Conservation (phyloP, 2,888 invertebrate species). For the Catocala fraxini region DNA sequence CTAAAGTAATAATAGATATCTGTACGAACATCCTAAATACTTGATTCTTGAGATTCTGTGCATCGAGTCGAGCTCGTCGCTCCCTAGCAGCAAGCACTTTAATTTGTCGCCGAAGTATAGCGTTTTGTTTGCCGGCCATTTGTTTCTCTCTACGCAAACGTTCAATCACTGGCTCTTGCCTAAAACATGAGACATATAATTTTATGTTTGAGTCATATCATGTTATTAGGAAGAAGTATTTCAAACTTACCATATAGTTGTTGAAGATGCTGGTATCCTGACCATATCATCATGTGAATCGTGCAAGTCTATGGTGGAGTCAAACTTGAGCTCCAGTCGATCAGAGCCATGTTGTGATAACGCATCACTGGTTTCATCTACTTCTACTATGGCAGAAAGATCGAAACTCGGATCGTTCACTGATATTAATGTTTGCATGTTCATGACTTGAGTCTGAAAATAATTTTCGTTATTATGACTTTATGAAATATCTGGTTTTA, state of each 20-base stretch:
- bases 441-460: slow-evolving; percentile 78
- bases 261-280: slow-evolving; percentile 71
- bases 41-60: slow-evolving; percentile 82
- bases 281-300: slow-evolving; percentile 71
- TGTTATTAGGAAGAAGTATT: too few relatives aligned
- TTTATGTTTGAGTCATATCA: too few relatives aligned
- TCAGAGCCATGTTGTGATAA: slow-evolving; percentile 74
- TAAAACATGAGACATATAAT: slow-evolving; percentile 37
- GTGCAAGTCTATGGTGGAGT: slow-evolving; percentile 71
- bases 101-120: slow-evolving; percentile 78
- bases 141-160: slow-evolving; percentile 82
- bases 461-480: not conserved
- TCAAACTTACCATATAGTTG: slow-evolving; percentile 72
- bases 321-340: slow-evolving; percentile 76
- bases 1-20: not conserved
- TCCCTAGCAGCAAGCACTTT: slow-evolving; percentile 80
- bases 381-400: slow-evolving; percentile 81
- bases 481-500: too few relatives aligned
- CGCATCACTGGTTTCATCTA: slow-evolving; percentile 76
- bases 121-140: slow-evolving; percentile 76
- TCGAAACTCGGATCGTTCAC: slow-evolving; percentile 83
- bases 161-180: slow-evolving; percentile 82
- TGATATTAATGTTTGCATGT: slow-evolving; percentile 81
- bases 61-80: slow-evolving; percentile 76
- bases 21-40: slow-evolving; percentile 76